A percentile compares a stretch with the other conserved stretches of the same genome.
phyloP scores from a whole-genome alignment of 2,113 vertebrate species.

The Rousettus leschenaultii region DNA sequence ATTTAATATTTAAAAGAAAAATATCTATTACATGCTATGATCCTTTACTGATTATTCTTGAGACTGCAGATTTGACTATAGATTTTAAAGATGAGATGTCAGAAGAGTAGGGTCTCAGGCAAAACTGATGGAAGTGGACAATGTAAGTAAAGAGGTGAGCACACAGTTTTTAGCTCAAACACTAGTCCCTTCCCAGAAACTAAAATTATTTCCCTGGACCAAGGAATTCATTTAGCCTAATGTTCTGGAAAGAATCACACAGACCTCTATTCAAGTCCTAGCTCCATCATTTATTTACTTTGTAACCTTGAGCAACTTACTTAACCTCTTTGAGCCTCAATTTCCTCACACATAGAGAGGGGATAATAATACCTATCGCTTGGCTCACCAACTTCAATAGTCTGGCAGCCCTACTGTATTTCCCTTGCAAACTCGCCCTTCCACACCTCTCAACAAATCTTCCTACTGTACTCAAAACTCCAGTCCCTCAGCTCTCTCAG shows the following conservation, averaged over 20 bases:
- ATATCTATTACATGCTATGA: background rate
- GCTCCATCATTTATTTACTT: background rate
- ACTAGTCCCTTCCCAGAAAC: background rate
- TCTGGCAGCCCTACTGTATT: background rate
- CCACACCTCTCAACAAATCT: background rate
- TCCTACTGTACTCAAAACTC: background rate
- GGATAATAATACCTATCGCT: background rate
- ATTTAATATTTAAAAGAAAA: background rate
- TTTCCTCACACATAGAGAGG: background rate
- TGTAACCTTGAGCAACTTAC: conserved; percentile 44
- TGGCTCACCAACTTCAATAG: background rate
- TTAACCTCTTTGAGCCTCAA: background rate
- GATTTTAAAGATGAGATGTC: background rate
- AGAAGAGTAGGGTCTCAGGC: background rate
- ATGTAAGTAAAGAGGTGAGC: background rate
- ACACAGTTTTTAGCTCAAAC: background rate
- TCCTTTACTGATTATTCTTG: background rate
- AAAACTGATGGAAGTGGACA: background rate
- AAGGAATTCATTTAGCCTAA: conserved; percentile 5
- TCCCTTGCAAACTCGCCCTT: background rate
- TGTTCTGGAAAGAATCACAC: conserved; percentile 3
- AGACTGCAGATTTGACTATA: background rate
- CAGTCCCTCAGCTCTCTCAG: background rate
- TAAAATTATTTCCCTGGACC: background rate
- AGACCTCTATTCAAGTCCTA: background rate